These are phyloP conservation scores for Corythaeola cristata DNA, from an alignment of 2,113 vertebrate species.

Conservation along the genomic window DNA sequence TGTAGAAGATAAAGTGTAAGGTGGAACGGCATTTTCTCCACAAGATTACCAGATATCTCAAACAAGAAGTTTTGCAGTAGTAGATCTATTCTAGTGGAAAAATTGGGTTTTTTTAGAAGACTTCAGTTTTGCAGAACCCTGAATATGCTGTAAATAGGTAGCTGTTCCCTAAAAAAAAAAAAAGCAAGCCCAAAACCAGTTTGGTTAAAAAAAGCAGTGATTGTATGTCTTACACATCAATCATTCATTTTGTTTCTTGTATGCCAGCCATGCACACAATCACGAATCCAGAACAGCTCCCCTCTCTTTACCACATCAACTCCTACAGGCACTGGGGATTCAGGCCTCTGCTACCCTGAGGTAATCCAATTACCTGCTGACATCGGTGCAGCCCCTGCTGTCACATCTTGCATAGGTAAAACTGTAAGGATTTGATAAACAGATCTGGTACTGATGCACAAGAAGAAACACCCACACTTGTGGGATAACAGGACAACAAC, in stretches of 20 bases:
- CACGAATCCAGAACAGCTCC: neutral
- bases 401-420: neutral
- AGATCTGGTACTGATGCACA: neutral
- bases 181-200: neutral
- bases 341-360: neutral
- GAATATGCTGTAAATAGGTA: neutral
- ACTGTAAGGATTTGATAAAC: neutral
- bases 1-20: neutral
- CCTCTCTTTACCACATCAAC: neutral
- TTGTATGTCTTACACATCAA: neutral
- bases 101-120: neutral
- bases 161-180: neutral
- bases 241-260: neutral
- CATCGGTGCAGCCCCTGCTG: constrained; percentile 16
- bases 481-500: neutral
- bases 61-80: neutral
- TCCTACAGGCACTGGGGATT: neutral
- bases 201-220: neutral
- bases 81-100: neutral
- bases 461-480: neutral
- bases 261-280: neutral
- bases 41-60: neutral
- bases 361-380: constrained; percentile 40
- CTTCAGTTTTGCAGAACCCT: neutral
- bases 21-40: neutral